Conservation (phyloP, 2,888 invertebrate genomes). For the Abscondita cerata region DNA sequence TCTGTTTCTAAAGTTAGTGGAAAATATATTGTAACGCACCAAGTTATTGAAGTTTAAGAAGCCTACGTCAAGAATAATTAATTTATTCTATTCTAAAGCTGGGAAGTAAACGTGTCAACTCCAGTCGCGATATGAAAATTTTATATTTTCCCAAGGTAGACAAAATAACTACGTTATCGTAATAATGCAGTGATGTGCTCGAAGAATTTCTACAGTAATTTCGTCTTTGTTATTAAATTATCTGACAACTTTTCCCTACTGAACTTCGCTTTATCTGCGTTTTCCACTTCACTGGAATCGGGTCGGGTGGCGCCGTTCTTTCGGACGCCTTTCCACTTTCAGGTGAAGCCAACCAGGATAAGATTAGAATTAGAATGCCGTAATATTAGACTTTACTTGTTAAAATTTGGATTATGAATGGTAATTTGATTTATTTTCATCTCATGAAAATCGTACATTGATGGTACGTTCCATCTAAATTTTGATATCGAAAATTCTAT, state of each 20-base stretch:
- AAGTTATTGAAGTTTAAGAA: constrained; percentile 30
- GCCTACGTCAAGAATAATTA: constrained; percentile 33
- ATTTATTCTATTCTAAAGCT: constrained; percentile 35
- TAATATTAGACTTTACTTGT: constrained; percentile 36
- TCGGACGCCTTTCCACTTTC: constrained; percentile 37
- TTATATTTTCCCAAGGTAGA: constrained; percentile 38
- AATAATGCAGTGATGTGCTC: constrained; percentile 55
- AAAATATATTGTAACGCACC: constrained; percentile 23
- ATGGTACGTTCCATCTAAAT: constrained; percentile 16
- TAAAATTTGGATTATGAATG: constrained; percentile 38
- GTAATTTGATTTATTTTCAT: constrained; percentile 31
- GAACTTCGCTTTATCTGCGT: constrained; percentile 59
- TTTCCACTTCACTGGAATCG: constrained; percentile 56
- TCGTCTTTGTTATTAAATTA: constrained; percentile 60
- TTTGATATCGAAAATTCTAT: constrained; percentile 18
- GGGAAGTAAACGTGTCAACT: constrained; percentile 36
- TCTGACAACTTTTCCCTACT: constrained; percentile 59
- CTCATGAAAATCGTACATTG: constrained; percentile 21
- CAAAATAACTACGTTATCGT: constrained; percentile 52
- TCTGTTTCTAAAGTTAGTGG: constrained; percentile 1
- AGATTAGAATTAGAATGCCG: constrained; percentile 40
- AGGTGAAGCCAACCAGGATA: constrained; percentile 43
- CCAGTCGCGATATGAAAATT: constrained; percentile 36
- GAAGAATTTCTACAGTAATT: constrained; percentile 57
- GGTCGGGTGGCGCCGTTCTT: constrained; percentile 34